phyloP scores from a whole-genome alignment of 2,888 invertebrate genomes.

The Orthosia incerta region DNA sequence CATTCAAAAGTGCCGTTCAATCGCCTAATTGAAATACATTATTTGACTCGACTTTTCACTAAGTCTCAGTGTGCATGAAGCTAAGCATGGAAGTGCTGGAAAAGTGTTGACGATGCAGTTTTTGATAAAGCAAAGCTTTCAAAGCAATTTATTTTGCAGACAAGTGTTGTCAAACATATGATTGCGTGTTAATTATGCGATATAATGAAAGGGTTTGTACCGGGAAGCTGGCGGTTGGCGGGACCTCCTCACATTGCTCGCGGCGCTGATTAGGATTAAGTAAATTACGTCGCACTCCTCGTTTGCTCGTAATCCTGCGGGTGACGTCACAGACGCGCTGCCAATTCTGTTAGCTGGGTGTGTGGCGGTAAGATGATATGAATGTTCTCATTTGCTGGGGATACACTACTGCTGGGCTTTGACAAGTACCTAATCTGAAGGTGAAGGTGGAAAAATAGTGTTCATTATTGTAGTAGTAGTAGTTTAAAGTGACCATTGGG shows the following conservation, averaged over 20 bases:
- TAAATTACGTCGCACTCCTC: constrained; percentile 59
- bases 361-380: constrained; percentile 27
- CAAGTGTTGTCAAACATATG: background rate
- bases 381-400: background rate
- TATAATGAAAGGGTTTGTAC: constrained; percentile 27
- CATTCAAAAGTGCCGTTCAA: too few species aligned
- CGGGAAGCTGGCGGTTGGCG: background rate
- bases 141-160: constrained; percentile 15
- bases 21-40: too few species aligned
- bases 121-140: background rate
- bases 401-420: background rate
- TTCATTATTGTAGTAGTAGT: background rate
- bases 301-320: constrained; percentile 52
- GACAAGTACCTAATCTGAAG: background rate
- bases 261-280: constrained; percentile 63
- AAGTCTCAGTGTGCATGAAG: too few species aligned
- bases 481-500: background rate
- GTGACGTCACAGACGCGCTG: constrained; percentile 31
- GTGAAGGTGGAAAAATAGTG: background rate
- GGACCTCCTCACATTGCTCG: background rate
- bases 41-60: too few species aligned
- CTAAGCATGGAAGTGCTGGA: background rate
- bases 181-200: constrained; percentile 22
- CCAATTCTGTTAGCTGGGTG: constrained; percentile 29
- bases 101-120: background rate